Base-by-base conservation (phyloP, 2,113 vertebrate genomes). In the Urocolius indicus region DNA sequence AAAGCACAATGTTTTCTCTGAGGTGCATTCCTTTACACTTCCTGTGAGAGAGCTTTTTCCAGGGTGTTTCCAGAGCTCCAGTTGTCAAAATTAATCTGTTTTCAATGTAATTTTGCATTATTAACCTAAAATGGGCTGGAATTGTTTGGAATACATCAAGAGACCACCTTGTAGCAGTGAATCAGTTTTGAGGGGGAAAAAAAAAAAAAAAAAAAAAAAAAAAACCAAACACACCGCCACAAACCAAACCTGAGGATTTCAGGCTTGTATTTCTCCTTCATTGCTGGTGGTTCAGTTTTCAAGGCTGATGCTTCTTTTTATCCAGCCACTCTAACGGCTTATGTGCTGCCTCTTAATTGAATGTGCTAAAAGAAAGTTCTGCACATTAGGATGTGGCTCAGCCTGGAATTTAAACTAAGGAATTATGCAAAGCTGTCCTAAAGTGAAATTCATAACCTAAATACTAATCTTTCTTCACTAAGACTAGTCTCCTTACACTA, bases 231-330 rank as follows among this genome's bases (percentile, higher is more conserved):
- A 41, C 38, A 41, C 38, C 38, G 12, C 38, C 38, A 41, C 9
- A 41, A 41, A 41, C 38, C 38, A 41, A 41, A 41, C 38, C 38
- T 20, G 9, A 81, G 32, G 16, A 75, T 55, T 72, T 90, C 67
- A 43, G 20, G 45, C 51, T 77, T 73, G 17, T 73, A 66, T 71
- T 85, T 92, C 69, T 81, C 78, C 20, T 9, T 79, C 67, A 27
- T 45, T 89, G 23, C 9, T 89, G 54, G 45, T 72, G 41, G 26
- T 55, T 89, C 54, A 15, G 73, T 94, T 97, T 93, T 83, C 91
- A 93, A 96, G 84, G 34, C 52, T 84, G 46, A 16, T 23, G 10
- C 32, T 95, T 75, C 51, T 75, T 84, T 95, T 92, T 62, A 92
- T 84, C n/a, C 36, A 54, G 63, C 36, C 45, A 89, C 30, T 82